Conservation (phyloP, 2,888 invertebrate species). For the Holacanthella duospinosa region DNA sequence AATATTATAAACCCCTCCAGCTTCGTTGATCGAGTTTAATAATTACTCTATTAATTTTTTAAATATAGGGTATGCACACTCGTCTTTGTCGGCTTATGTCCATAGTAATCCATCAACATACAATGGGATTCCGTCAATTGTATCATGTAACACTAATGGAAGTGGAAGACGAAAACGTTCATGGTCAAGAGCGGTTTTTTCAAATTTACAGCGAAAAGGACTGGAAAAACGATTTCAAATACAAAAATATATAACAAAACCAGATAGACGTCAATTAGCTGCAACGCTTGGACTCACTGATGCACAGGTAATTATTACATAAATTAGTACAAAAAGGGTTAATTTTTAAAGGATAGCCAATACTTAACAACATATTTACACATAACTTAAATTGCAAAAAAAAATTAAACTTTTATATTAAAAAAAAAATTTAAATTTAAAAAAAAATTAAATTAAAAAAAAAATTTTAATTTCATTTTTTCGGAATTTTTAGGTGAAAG, state of each 20-base stretch:
- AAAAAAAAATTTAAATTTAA: background rate
- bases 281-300: conserved; percentile 84
- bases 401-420: background rate
- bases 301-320: conserved; percentile 59
- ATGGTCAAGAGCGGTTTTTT: conserved; percentile 92
- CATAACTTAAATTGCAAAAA: background rate
- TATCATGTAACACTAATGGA: conserved; percentile 28
- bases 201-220: conserved; percentile 86
- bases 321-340: too few species aligned
- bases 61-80: background rate
- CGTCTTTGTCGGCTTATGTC: background rate
- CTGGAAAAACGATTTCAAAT: conserved; percentile 82
- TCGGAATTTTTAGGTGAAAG: conserved; percentile 58
- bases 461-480: conserved; percentile 9
- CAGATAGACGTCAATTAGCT: conserved; percentile 80
- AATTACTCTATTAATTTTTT: too few species aligned
- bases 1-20: too few species aligned
- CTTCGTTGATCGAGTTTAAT: too few species aligned
- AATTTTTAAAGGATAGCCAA: too few species aligned
- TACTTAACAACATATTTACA: too few species aligned
- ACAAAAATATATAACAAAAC: conserved; percentile 92
- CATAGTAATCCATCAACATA: background rate
- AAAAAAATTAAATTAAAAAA: background rate
- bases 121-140: conserved; percentile 21
- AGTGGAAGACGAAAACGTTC: conserved; percentile 67